These are phyloP conservation scores for Neosilurus mollespiculum DNA, from an alignment of 2,797 vertebrate species.

Conservation along the genomic window DNA sequence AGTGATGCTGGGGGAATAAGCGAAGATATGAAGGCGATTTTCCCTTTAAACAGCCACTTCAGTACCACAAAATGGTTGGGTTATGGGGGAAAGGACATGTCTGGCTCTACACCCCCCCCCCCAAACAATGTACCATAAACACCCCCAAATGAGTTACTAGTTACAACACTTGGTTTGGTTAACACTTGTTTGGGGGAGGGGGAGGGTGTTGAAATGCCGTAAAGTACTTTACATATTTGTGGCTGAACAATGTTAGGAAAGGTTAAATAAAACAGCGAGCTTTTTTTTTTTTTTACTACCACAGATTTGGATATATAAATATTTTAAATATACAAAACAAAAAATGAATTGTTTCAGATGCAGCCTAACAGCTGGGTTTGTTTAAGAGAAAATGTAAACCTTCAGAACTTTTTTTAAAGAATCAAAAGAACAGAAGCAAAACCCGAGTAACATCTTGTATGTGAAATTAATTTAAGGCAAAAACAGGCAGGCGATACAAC, in stretches of 20 bases:
- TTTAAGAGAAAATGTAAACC: neutral
- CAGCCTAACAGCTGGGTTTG: slow-evolving; percentile 35
- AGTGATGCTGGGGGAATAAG: slow-evolving; percentile 97
- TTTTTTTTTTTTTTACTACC: slow-evolving; percentile 53
- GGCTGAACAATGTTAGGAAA: slow-evolving; percentile 52
- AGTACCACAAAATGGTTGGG: slow-evolving; percentile 76
- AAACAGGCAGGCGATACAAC: neutral
- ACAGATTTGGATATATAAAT: slow-evolving; percentile 16
- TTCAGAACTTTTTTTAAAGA: neutral
- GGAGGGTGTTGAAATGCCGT: slow-evolving; percentile 19
- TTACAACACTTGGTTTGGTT: slow-evolving; percentile 37
- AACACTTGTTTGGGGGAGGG: slow-evolving; percentile 32
- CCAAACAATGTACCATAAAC: slow-evolving; percentile 26
- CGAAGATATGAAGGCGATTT: slow-evolving; percentile 99
- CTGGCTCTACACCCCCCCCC: slow-evolving; percentile 68
- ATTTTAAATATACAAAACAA: slow-evolving; percentile 36
- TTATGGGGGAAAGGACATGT: slow-evolving; percentile 72
- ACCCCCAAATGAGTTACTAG: slow-evolving; percentile 27
- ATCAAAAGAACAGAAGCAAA: neutral
- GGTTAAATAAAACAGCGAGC: slow-evolving; percentile 22
- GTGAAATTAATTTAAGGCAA: neutral
- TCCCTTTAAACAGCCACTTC: slow-evolving; percentile 91
- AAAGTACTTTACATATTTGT: slow-evolving; percentile 41
- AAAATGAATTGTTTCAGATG: slow-evolving; percentile 55
- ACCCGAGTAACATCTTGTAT: neutral